Conservation (phyloP, 2,797 vertebrate genomes). For the Salarias fasciatus region DNA sequence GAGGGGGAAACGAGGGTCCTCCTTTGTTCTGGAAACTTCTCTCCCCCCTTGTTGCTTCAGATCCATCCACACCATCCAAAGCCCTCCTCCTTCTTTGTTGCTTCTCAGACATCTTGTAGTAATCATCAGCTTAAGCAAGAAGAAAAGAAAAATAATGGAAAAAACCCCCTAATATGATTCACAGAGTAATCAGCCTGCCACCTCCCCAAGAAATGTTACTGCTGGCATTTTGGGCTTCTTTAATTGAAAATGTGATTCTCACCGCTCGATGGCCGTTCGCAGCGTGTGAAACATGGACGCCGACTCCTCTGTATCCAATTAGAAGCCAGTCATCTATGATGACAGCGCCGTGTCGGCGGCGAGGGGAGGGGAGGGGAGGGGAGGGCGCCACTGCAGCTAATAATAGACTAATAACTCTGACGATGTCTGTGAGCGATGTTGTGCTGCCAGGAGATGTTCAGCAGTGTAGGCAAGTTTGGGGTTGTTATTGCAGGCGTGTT, state of each 20-base stretch:
- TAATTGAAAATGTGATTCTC: constrained; percentile 83
- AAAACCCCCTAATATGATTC: constrained; percentile 56
- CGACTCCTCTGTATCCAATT: constrained; percentile 86
- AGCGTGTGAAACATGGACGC: constrained; percentile 42
- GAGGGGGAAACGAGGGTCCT: constrained; percentile 1
- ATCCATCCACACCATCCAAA: constrained; percentile 23
- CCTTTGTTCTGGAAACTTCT: constrained; percentile 43
- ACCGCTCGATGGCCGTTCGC: constrained; percentile 22
- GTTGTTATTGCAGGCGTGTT: constrained; percentile 11
- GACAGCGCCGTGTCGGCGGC: constrained; percentile 57
- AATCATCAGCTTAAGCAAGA: constrained; percentile 78
- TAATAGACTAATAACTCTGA: constrained; percentile 83
- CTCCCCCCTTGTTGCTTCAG: constrained; percentile 6
- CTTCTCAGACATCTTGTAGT: constrained; percentile 47
- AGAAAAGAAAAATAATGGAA: too few species aligned
- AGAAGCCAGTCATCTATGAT: constrained; percentile 89
- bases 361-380: constrained; percentile 34
- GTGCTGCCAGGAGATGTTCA: constrained; percentile 34
- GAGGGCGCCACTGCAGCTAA: constrained; percentile 77
- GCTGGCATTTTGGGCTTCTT: constrained; percentile 83
- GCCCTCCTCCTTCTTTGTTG: background rate
- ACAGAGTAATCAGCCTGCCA: constrained; percentile 80
- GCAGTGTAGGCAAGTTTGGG: constrained; percentile 32
- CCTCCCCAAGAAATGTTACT: constrained; percentile 76
- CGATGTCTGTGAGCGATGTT: constrained; percentile 37